phyloP scores from a whole-genome alignment of 2,113 vertebrate species.

The Planiliza haematocheilus region DNA sequence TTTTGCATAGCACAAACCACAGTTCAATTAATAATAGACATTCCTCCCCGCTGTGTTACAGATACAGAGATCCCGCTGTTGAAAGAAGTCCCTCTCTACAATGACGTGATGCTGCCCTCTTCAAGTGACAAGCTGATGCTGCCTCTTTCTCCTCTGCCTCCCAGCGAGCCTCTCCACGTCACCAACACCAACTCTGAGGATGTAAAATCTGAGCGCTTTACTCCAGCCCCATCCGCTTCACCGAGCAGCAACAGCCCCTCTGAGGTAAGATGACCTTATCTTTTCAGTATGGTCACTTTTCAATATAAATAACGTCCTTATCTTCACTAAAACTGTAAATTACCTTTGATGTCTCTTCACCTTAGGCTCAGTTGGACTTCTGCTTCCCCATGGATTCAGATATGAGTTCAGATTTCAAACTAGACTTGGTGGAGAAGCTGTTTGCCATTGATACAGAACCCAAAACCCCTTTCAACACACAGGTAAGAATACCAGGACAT shows the following conservation, averaged over 20 bases:
- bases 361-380: conserved; percentile 88
- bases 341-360: conserved; percentile 43
- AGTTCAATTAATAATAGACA: neutral
- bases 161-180: conserved; percentile 87
- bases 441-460: conserved; percentile 96
- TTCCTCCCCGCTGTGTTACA: conserved; percentile 47
- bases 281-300: neutral
- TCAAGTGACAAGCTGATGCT: conserved; percentile 89
- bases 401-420: conserved; percentile 92
- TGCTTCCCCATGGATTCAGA: conserved; percentile 93
- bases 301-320: neutral
- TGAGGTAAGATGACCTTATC: conserved; percentile 81
- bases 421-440: conserved; percentile 96
- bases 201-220: conserved; percentile 82
- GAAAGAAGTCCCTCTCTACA: conserved; percentile 93
- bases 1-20: neutral
- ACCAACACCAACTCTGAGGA: conserved; percentile 85
- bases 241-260: conserved; percentile 84
- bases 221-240: conserved; percentile 81
- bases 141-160: conserved; percentile 89
- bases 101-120: conserved; percentile 96
- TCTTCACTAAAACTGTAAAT: neutral
- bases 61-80: conserved; percentile 89
- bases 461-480: conserved; percentile 90
- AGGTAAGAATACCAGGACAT: conserved; percentile 80